A percentile compares a stretch with the other conserved stretches of the same genome.
Evolutionary conservation across 2,888 invertebrate genomes (phyloP).

Genomic region (Pomacea canaliculata): DNA sequence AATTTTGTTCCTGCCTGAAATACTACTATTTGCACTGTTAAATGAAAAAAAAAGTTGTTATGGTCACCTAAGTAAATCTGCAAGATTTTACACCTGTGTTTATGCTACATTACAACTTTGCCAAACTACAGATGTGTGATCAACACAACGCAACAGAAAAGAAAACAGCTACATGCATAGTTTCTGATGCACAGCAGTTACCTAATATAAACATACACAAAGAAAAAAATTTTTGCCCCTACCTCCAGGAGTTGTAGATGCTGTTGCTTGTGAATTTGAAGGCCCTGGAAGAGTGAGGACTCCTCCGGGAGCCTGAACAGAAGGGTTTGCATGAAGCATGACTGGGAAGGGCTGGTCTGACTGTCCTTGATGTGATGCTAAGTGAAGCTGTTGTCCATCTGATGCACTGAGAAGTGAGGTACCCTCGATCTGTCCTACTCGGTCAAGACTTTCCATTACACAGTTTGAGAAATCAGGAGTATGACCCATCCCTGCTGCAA

Average conservation of each 20-base stretch:
- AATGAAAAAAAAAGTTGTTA: too few species aligned
- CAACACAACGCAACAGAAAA: neutral
- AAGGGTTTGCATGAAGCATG: constrained; percentile 18
- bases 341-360: constrained; percentile 16
- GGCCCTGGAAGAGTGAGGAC: constrained; percentile 6
- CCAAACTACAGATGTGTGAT: neutral
- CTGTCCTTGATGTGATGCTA: constrained; percentile 8
- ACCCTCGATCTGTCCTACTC: constrained; percentile 19
- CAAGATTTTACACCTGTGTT: too few species aligned
- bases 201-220: too few species aligned
- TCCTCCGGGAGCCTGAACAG: constrained; percentile 2
- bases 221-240: neutral
- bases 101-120: too few species aligned
- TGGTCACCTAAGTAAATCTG: too few species aligned
- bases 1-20: too few species aligned
- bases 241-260: constrained; percentile 21
- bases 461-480: constrained; percentile 21
- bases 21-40: too few species aligned
- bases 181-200: constrained; percentile 3
- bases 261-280: constrained; percentile 5
- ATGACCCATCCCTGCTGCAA: constrained; percentile 11
- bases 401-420: neutral
- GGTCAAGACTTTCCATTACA: constrained; percentile 24
- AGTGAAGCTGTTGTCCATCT: constrained; percentile 4
- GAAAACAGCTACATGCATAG: neutral